A percentile compares a stretch with the other conserved stretches of the same genome.
These are phyloP conservation scores for Spea bombifrons DNA, from an alignment of 2,113 vertebrate species.

Conservation along the genomic window DNA sequence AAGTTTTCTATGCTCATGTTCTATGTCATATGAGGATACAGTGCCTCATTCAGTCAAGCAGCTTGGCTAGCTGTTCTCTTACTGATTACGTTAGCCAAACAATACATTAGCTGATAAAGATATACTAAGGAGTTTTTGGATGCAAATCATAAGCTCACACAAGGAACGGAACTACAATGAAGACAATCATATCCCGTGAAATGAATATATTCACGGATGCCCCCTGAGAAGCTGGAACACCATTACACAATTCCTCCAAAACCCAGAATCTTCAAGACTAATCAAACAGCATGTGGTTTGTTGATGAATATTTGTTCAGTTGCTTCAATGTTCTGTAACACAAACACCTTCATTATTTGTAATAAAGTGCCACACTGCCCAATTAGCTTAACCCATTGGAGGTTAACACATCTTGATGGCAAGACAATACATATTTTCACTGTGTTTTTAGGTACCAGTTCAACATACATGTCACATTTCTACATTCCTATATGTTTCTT, in stretches of 20 bases:
- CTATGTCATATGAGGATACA: no score
- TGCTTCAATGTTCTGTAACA: slow-evolving; percentile 31
- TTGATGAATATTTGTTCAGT: slow-evolving; percentile 42
- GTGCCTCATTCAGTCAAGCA: not conserved
- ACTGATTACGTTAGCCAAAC: not conserved
- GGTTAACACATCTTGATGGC: not conserved
- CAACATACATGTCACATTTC: no score
- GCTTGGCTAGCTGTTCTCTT: not conserved
- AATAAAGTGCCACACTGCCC: slow-evolving; percentile 30
- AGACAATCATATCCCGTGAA: slow-evolving; percentile 1
- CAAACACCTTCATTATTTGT: slow-evolving; percentile 37
- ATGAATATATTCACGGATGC: slow-evolving; percentile 12
- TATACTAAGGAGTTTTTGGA: not conserved
- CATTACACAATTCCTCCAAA: slow-evolving; percentile 45
- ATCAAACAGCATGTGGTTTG: slow-evolving; percentile 42
- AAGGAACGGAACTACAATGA: slow-evolving; percentile 5
- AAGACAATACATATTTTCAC: no score
- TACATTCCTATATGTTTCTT: no score
- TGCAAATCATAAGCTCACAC: slow-evolving; percentile 20
- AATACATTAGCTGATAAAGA: not conserved
- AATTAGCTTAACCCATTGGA: slow-evolving; percentile 32
- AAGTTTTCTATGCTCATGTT: no score
- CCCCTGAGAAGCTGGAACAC: slow-evolving; percentile 25
- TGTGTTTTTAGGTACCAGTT: no score
- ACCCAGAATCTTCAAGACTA: slow-evolving; percentile 25